These are phyloP conservation scores for Acronicta psi DNA, from an alignment of 2,888 invertebrate genomes.

Conservation along the genomic window DNA sequence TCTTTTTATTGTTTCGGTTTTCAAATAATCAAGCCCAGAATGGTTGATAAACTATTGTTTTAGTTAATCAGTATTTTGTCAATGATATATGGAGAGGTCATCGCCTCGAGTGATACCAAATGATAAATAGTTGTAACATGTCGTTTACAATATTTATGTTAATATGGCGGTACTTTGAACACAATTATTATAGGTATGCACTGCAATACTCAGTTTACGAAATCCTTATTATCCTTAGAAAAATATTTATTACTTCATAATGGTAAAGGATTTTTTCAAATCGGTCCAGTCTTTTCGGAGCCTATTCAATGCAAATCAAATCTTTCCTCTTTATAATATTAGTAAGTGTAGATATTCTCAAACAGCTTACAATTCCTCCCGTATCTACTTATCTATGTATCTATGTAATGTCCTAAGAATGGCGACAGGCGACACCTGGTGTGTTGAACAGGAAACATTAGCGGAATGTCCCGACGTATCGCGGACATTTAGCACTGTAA, in stretches of 20 bases:
- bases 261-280: too few relatives aligned
- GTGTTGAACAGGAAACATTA: conserved; percentile 26
- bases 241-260: too few relatives aligned
- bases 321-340: too few relatives aligned
- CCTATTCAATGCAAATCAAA: too few relatives aligned
- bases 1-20: conserved; percentile 54
- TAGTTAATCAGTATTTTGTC: conserved; percentile 46
- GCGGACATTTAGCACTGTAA: conserved; percentile 11
- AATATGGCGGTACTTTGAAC: too few relatives aligned
- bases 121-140: neutral
- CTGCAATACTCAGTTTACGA: too few relatives aligned
- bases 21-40: conserved; percentile 54
- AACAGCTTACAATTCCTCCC: too few relatives aligned
- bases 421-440: conserved; percentile 22
- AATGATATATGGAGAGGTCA: conserved; percentile 42
- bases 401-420: conserved; percentile 1
- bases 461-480: conserved; percentile 28
- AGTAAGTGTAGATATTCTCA: too few relatives aligned
- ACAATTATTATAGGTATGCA: too few relatives aligned
- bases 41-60: conserved; percentile 52
- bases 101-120: conserved; percentile 17
- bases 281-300: too few relatives aligned
- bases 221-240: too few relatives aligned
- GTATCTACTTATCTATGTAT: too few relatives aligned
- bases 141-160: neutral